Evolutionary conservation across 2,888 invertebrate species (phyloP).

Genomic region (Andrena bicolor): DNA sequence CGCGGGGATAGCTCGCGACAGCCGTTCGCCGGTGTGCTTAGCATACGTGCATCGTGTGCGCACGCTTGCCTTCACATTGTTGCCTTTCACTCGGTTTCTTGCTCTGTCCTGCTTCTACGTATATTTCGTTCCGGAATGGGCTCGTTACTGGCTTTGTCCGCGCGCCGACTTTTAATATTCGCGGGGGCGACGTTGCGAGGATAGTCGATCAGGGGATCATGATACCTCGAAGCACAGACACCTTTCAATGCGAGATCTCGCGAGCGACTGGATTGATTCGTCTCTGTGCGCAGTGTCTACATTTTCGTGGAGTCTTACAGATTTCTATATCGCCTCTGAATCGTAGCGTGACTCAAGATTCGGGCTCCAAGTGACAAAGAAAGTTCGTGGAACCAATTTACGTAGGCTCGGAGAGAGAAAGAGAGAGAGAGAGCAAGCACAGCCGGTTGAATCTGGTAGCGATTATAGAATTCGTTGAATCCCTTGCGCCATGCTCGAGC

Average conservation of each 20-base stretch:
- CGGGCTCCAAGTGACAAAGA: too few species aligned
- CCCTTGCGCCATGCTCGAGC: background rate
- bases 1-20: slow-evolving; percentile 16
- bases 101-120: slow-evolving; percentile 36
- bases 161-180: slow-evolving; percentile 6
- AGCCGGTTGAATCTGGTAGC: background rate
- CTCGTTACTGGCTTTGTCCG: slow-evolving; percentile 25
- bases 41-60: slow-evolving; percentile 47
- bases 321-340: too few species aligned
- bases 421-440: background rate
- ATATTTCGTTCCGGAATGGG: slow-evolving; percentile 45
- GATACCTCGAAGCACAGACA: background rate
- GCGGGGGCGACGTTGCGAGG: background rate
- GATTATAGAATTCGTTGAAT: slow-evolving; percentile 2
- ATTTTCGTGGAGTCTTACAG: too few species aligned
- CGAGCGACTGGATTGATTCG: too few species aligned
- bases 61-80: slow-evolving; percentile 81
- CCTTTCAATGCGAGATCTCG: too few species aligned
- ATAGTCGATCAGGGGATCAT: slow-evolving; percentile 4
- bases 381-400: background rate
- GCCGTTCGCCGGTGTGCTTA: slow-evolving; percentile 25
- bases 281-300: too few species aligned
- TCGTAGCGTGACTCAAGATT: too few species aligned
- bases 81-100: slow-evolving; percentile 81
- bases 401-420: background rate